A percentile compares a stretch with the other conserved stretches of the same genome.
These are phyloP conservation scores for Gymnothorax reevesii DNA, from an alignment of 2,797 vertebrate genomes.

Conservation along the genomic window DNA sequence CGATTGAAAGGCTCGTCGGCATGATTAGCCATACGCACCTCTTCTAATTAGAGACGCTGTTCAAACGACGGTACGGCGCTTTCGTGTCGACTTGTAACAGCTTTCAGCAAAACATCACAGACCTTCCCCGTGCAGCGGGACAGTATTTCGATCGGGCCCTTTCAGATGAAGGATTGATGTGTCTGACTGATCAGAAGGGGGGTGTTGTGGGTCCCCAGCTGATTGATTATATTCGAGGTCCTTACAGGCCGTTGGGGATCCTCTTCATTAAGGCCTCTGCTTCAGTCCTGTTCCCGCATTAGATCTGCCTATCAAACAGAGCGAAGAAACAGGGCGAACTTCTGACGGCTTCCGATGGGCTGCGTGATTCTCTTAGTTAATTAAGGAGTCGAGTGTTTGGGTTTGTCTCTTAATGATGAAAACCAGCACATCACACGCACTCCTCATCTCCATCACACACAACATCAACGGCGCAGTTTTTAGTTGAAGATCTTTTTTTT, in stretches of 20 bases:
- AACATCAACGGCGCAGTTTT: neutral
- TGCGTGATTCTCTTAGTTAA: neutral
- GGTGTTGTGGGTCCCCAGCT: neutral
- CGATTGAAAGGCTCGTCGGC: neutral
- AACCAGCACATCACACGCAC: neutral
- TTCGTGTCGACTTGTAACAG: slow-evolving; percentile 20
- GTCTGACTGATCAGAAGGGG: neutral
- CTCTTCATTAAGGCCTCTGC: neutral
- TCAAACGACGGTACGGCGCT: slow-evolving; percentile 12
- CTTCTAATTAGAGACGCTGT: slow-evolving; percentile 30
- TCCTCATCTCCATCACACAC: neutral
- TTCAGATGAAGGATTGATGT: slow-evolving; percentile 25
- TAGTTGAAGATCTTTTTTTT: neutral
- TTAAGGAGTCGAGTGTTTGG: neutral
- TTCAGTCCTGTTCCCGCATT: neutral
- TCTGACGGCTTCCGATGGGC: neutral
- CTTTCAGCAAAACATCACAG: slow-evolving; percentile 8
- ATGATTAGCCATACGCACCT: slow-evolving; percentile 36
- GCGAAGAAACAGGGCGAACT: neutral
- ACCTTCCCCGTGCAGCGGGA: neutral
- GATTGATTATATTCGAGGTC: neutral
- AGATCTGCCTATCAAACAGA: slow-evolving; percentile 11
- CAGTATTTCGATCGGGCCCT: slow-evolving; percentile 14
- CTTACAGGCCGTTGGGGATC: neutral
- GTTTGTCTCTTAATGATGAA: neutral